phyloP scores from a whole-genome alignment of 2,113 vertebrate genomes.

The Gasterosteus nipponicus region DNA sequence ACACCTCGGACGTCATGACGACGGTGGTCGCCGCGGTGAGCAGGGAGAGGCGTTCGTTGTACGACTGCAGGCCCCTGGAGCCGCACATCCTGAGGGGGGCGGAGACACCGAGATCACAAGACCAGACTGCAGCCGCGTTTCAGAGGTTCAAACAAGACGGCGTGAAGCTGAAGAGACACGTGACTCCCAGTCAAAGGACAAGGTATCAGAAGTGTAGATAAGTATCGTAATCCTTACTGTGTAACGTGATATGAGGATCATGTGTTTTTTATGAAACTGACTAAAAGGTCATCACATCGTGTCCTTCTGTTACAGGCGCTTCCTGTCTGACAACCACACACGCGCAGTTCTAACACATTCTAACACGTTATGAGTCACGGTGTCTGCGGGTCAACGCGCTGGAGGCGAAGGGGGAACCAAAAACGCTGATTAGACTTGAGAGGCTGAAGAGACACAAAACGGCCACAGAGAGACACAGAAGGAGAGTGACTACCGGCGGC shows the following conservation, averaged over 20 bases:
- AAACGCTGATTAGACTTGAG: too few relatives aligned
- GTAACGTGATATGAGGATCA: too few relatives aligned
- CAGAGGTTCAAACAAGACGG: not conserved
- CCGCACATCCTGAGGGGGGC: conserved; percentile 86
- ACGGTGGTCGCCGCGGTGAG: conserved; percentile 79
- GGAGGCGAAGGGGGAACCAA: not conserved
- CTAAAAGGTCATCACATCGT: not conserved
- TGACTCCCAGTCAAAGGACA: not conserved
- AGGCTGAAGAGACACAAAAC: too few relatives aligned
- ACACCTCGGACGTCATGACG: conserved; percentile 88
- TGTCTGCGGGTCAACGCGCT: not conserved
- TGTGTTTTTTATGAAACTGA: not conserved
- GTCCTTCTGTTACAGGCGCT: not conserved
- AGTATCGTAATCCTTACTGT: not conserved
- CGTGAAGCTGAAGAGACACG: not conserved
- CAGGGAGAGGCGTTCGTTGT: conserved; percentile 84
- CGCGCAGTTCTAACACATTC: not conserved
- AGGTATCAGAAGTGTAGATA: not conserved
- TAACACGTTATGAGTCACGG: too few relatives aligned
- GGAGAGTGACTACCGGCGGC: conserved; percentile 82
- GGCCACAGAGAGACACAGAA: too few relatives aligned
- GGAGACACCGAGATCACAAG: not conserved
- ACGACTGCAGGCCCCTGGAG: conserved; percentile 85
- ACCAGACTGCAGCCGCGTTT: not conserved
- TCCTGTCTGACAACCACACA: conserved; percentile 6